Conservation (phyloP, 2,797 vertebrate species). For the Mus caroli region DNA sequence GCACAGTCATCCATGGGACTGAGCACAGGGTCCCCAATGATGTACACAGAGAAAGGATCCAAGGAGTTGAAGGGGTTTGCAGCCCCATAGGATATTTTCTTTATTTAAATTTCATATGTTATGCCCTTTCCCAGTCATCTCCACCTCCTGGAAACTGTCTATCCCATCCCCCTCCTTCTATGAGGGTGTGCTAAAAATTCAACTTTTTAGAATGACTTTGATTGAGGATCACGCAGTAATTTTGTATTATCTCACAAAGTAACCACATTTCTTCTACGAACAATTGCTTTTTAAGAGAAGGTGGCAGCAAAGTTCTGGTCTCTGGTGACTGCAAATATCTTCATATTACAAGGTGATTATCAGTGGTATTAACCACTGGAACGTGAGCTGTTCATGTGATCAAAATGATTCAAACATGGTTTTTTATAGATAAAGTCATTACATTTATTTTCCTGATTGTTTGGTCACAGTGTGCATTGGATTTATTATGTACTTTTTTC, state of each 20-base stretch:
- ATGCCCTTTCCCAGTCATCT: too few species aligned
- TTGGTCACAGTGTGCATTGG: not conserved
- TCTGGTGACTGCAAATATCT: not conserved
- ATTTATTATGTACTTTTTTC: conserved; percentile 2
- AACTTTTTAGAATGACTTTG: not conserved
- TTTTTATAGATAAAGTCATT: not conserved
- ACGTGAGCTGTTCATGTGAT: not conserved
- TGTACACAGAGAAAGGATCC: too few species aligned
- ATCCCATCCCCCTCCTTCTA: too few species aligned
- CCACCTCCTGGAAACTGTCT: too few species aligned
- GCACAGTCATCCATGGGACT: too few species aligned
- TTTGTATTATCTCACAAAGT: not conserved
- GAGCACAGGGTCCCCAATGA: too few species aligned
- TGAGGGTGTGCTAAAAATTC: too few species aligned
- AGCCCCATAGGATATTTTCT: too few species aligned
- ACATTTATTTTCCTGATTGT: not conserved
- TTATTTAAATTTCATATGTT: too few species aligned
- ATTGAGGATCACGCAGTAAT: not conserved
- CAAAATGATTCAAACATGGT: not conserved
- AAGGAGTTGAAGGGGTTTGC: too few species aligned
- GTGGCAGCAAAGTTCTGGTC: not conserved
- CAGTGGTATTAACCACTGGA: not conserved
- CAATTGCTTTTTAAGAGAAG: not conserved
- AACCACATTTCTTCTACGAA: not conserved
- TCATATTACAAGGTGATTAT: not conserved